A percentile compares a stretch with the other conserved stretches of the same genome.
These are phyloP conservation scores for Luffia ferchaultella DNA, from an alignment of 2,888 invertebrate species.

Conservation along the genomic window DNA sequence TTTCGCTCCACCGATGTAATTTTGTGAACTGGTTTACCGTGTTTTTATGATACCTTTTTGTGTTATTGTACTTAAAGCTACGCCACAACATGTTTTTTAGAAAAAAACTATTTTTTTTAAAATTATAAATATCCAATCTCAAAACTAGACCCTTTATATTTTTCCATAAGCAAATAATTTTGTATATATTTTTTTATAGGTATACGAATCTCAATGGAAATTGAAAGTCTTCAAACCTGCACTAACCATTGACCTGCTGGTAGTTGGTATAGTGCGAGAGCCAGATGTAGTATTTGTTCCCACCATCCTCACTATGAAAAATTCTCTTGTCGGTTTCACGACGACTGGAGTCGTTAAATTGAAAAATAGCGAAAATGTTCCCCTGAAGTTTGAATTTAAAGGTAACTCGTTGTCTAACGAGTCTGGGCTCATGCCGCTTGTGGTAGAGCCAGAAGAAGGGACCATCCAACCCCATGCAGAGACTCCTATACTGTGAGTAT, in stretches of 20 bases:
- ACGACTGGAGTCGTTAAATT: conserved; percentile 44
- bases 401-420: conserved; percentile 63
- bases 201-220: conserved; percentile 72
- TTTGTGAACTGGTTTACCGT: no score
- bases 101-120: no score
- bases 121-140: no score
- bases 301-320: conserved; percentile 66
- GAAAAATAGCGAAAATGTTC: conserved; percentile 61
- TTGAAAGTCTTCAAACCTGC: conserved; percentile 67
- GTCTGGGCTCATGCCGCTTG: conserved; percentile 55
- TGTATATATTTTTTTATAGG: conserved; percentile 20
- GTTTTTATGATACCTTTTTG: no score
- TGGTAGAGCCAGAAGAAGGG: conserved; percentile 57
- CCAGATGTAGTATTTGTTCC: conserved; percentile 69
- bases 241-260: conserved; percentile 61
- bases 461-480: conserved; percentile 49
- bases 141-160: no score
- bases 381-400: conserved; percentile 57
- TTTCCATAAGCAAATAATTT: no score
- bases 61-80: no score
- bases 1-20: no score
- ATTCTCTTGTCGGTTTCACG: conserved; percentile 68
- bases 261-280: conserved; percentile 71
- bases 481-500: conserved; percentile 30
- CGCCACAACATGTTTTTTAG: no score